A percentile compares a stretch with the other conserved stretches of the same genome.
These are phyloP conservation scores for Vespertilio murinus DNA, from an alignment of 2,797 vertebrate species.

Conservation along the genomic window DNA sequence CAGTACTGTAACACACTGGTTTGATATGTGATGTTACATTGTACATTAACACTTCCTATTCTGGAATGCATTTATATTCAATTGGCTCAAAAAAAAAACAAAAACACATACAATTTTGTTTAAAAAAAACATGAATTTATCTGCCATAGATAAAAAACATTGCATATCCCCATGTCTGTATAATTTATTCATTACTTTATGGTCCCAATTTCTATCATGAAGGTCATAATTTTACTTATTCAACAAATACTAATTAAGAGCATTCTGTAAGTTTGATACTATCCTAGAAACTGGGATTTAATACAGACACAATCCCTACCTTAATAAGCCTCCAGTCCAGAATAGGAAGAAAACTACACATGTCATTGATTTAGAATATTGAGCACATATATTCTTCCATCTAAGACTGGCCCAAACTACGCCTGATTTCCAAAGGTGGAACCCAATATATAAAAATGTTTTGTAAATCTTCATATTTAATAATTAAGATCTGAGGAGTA, in stretches of 20 bases:
- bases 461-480: not conserved
- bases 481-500: not conserved
- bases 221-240: slow-evolving; percentile 3
- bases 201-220: not conserved
- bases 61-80: not conserved
- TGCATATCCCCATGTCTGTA: not conserved
- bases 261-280: not conserved
- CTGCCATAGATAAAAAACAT: slow-evolving; percentile 43
- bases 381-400: not conserved
- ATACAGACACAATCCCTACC: not conserved
- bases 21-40: not conserved
- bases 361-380: not conserved
- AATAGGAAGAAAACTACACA: not conserved
- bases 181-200: not conserved
- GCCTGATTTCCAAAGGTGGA: not conserved
- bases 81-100: not conserved
- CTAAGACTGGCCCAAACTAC: not conserved
- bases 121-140: not conserved
- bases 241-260: not conserved
- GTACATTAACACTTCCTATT: not conserved
- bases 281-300: slow-evolving; percentile 7
- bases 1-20: not conserved
- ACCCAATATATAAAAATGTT: not conserved
- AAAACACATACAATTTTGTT: not conserved
- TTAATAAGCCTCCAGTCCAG: not conserved